These are phyloP conservation scores for Venturia canescens DNA, from an alignment of 1,140 invertebrate species.

Conservation along the genomic window DNA sequence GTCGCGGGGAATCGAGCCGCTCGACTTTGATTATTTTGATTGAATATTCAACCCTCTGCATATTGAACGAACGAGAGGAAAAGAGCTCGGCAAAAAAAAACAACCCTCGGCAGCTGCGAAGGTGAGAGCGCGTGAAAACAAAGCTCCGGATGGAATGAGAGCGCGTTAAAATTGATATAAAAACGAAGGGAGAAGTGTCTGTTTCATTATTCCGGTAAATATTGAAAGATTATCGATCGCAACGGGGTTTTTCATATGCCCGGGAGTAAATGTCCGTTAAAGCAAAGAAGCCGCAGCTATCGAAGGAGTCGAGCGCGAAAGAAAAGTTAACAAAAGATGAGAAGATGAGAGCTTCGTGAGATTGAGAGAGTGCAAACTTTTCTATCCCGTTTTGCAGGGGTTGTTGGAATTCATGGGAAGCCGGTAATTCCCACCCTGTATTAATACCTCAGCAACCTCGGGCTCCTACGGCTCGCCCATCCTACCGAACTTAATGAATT, in stretches of 20 bases:
- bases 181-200: conserved; percentile 37
- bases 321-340: conserved; percentile 51
- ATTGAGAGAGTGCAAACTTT: conserved; percentile 57
- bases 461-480: conserved; percentile 2
- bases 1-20: no score
- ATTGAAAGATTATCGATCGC: conserved; percentile 39
- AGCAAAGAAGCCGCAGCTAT: conserved; percentile 37
- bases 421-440: conserved; percentile 66
- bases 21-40: no score
- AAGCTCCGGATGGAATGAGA: neutral
- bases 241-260: neutral
- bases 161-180: conserved; percentile 21
- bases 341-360: conserved; percentile 10
- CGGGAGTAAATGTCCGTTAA: conserved; percentile 17
- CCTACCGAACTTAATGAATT: conserved; percentile 69
- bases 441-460: conserved; percentile 66
- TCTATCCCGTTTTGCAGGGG: conserved; percentile 49
- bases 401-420: conserved; percentile 59
- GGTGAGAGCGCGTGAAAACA: conserved; percentile 24
- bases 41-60: no score
- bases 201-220: conserved; percentile 25
- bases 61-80: neutral
- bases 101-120: neutral
- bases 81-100: neutral
- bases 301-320: conserved; percentile 41